phyloP scores from a whole-genome alignment of 2,113 vertebrate genomes.

The Crocuta crocuta region DNA sequence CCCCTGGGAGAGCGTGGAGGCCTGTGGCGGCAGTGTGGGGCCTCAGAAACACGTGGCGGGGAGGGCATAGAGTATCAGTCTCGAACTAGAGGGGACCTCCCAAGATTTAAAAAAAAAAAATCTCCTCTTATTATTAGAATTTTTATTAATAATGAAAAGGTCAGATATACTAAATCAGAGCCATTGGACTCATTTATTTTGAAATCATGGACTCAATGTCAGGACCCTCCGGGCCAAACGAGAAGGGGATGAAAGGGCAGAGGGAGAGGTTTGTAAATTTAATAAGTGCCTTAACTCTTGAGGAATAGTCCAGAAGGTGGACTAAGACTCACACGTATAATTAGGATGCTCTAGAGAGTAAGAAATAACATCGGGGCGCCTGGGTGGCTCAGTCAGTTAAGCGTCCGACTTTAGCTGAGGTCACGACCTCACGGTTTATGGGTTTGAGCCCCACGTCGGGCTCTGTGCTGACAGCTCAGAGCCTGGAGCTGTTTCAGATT shows the following conservation, averaged over 20 bases:
- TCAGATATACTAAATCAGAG: neutral
- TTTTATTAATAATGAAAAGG: constrained; percentile 10
- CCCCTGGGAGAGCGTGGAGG: accelerated
- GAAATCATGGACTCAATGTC: neutral
- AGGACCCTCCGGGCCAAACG: neutral
- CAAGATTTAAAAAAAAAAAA: neutral
- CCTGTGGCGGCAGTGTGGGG: no score
- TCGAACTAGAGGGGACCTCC: neutral
- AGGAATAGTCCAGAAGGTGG: neutral
- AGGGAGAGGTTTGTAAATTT: neutral
- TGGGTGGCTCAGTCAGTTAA: no score
- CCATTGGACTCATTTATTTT: neutral
- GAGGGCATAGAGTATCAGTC: neutral
- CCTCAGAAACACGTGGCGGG: neutral
- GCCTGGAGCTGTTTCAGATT: no score
- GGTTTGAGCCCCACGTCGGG: no score
- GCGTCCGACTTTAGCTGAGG: no score
- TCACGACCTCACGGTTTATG: no score
- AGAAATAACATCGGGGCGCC: neutral
- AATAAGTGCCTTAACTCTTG: neutral
- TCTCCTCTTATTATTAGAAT: neutral
- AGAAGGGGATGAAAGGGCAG: neutral
- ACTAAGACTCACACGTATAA: neutral
- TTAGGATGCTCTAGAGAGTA: neutral
- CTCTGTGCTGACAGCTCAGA: no score